phyloP scores from a whole-genome alignment of 2,113 vertebrate genomes.

The Silurus meridionalis region DNA sequence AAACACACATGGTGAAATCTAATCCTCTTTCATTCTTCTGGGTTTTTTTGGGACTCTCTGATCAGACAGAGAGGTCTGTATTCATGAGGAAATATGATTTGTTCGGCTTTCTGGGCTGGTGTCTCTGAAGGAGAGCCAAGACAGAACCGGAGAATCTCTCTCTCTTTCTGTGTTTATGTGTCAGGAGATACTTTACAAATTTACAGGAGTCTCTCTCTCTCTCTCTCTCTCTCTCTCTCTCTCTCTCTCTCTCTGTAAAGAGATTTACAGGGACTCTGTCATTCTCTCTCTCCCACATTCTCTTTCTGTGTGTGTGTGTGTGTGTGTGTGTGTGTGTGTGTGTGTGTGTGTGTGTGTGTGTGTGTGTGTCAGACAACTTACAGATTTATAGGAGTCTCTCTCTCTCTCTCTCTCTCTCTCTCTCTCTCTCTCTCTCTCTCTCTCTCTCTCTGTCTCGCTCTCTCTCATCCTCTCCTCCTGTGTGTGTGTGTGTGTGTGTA shows the following conservation, averaged over 20 bases:
- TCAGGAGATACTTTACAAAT: no score
- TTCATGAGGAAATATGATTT: neutral
- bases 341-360: no score
- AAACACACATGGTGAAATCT: neutral
- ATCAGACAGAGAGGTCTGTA: neutral
- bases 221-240: no score
- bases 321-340: no score
- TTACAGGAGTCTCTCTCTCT: no score
- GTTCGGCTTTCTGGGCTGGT: neutral
- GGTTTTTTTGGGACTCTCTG: neutral
- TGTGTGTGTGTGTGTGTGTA: neutral
- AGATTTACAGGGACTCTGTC: no score
- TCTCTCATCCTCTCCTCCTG: no score
- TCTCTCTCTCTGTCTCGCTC: neutral
- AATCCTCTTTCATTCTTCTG: neutral
- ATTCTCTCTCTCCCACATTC: no score
- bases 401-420: neutral
- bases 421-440: neutral
- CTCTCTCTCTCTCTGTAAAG: no score
- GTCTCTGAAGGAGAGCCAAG: constrained; percentile 7
- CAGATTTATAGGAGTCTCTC: no score
- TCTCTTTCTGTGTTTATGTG: neutral
- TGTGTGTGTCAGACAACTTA: no score
- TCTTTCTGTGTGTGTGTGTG: no score
- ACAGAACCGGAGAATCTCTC: neutral